Conservation (phyloP, 2,797 vertebrate species). For the Gambelia wislizenii region DNA sequence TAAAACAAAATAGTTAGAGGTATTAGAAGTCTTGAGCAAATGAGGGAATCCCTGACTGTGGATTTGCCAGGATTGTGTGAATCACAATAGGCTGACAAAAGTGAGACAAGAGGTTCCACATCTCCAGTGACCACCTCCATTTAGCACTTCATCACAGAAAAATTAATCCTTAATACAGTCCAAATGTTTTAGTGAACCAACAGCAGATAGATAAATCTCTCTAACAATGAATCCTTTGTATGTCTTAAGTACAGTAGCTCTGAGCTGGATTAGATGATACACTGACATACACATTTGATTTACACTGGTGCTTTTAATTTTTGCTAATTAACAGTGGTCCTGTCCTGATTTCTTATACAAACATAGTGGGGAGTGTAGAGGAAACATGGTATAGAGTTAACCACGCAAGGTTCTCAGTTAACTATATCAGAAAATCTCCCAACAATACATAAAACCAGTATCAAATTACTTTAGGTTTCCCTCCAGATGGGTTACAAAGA, state of each 20-base stretch:
- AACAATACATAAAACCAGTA: background rate
- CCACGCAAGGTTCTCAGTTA: background rate
- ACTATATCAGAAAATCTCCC: constrained; percentile 3
- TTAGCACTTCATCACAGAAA: background rate
- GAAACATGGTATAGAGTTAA: background rate
- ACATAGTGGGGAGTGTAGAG: background rate
- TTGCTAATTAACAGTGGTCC: background rate
- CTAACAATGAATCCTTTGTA: background rate
- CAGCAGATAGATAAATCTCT: background rate
- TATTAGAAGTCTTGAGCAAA: background rate
- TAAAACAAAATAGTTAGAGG: background rate
- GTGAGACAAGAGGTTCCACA: background rate
- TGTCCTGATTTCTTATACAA: background rate
- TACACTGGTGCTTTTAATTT: constrained; percentile 7
- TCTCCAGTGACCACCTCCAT: background rate
- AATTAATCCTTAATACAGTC: background rate
- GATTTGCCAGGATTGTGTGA: no score
- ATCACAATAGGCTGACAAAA: background rate
- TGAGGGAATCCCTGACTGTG: no score
- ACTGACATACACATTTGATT: constrained; percentile 1
- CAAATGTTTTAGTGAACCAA: background rate
- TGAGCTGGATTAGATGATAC: background rate
- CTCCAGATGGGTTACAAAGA: background rate
- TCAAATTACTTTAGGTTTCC: background rate
- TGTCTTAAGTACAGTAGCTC: background rate